phyloP scores from a whole-genome alignment of 2,888 invertebrate genomes.

The Latrodectus hesperus region DNA sequence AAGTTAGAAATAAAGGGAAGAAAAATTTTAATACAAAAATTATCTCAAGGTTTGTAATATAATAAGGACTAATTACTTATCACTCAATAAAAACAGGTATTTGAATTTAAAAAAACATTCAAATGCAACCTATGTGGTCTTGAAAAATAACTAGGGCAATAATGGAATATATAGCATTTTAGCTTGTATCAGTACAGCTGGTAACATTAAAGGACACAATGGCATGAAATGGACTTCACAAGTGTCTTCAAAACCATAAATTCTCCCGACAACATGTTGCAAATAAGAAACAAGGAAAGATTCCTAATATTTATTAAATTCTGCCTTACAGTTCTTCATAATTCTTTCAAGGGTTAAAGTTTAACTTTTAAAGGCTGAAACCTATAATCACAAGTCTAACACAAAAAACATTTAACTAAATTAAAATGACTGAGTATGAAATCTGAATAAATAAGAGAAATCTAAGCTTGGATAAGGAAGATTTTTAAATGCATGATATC shows the following conservation, averaged over 20 bases:
- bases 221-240: conserved; percentile 49
- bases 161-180: conserved; percentile 62
- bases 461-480: no score
- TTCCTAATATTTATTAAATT: no score
- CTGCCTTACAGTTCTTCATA: no score
- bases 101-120: neutral
- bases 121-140: conserved; percentile 55
- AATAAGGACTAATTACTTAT: neutral
- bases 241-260: conserved; percentile 52
- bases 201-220: conserved; percentile 54
- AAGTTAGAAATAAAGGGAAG: no score
- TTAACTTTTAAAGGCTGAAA: no score
- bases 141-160: conserved; percentile 38
- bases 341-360: no score
- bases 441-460: no score
- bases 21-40: neutral
- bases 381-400: no score
- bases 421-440: no score
- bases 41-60: neutral
- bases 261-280: neutral
- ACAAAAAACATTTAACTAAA: no score
- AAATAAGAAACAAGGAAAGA: neutral
- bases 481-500: neutral
- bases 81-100: neutral
- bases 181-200: conserved; percentile 41